Conservation (phyloP, 2,888 invertebrate species). For the Mimumesa dahlbomi region DNA sequence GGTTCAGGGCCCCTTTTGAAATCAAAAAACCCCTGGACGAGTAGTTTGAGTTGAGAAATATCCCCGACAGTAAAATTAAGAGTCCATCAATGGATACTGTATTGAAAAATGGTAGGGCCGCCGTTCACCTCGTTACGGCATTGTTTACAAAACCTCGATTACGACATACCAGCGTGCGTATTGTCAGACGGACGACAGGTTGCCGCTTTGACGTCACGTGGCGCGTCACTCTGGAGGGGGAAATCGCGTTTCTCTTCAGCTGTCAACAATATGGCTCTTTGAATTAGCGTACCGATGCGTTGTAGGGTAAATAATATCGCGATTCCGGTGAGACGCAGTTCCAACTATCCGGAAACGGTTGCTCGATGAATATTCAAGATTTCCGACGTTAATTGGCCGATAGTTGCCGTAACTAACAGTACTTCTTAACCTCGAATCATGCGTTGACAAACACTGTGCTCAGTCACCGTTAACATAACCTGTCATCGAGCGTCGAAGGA, state of each 20-base stretch:
- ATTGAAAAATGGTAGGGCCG: too few relatives aligned
- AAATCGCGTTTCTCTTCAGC: conserved; percentile 28
- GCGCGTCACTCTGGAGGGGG: conserved; percentile 2
- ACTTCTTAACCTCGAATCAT: conserved; percentile 62
- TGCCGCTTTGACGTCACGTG: conserved; percentile 54
- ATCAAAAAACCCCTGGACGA: too few relatives aligned
- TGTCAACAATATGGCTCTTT: conserved; percentile 60
- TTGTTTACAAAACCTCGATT: too few relatives aligned
- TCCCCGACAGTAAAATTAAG: too few relatives aligned
- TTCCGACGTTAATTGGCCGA: not conserved
- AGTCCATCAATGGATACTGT: too few relatives aligned
- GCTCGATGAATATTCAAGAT: conserved; percentile 4
- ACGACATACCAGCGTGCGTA: not conserved
- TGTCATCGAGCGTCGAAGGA: not conserved
- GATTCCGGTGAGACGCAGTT: conserved; percentile 4
- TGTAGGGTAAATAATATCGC: conserved; percentile 25
- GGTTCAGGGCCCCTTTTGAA: too few relatives aligned
- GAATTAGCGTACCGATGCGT: conserved; percentile 23
- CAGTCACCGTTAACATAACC: conserved; percentile 39
- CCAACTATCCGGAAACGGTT: not conserved
- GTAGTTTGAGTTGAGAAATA: too few relatives aligned
- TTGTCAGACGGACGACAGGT: conserved; percentile 35
- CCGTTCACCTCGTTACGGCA: too few relatives aligned
- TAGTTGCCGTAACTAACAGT: not conserved
- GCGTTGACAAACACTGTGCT: conserved; percentile 73